These are phyloP conservation scores for Tautogolabrus adspersus DNA, from an alignment of 2,113 vertebrate genomes.

Conservation along the genomic window DNA sequence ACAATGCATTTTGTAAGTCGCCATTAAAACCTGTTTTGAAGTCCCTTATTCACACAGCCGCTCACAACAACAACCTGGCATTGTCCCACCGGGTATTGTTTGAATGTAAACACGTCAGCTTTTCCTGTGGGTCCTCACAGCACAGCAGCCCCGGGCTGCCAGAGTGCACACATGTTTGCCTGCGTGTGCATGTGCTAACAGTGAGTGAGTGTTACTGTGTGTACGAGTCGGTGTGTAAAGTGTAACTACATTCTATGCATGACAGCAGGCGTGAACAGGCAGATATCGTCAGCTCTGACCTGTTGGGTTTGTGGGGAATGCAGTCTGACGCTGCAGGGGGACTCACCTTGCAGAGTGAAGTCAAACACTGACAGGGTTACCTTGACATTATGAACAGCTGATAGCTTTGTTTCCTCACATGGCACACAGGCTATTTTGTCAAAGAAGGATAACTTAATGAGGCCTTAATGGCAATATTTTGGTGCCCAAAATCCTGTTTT, in stretches of 20 bases:
- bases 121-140: constrained; percentile 55
- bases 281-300: constrained; percentile 43
- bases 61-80: constrained; percentile 46
- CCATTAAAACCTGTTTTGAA: constrained; percentile 40
- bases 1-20: neutral
- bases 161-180: neutral
- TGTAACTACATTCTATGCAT: constrained; percentile 48
- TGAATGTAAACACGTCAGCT: constrained; percentile 69
- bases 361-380: neutral
- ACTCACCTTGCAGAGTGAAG: constrained; percentile 25
- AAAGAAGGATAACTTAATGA: neutral
- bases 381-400: neutral
- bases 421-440: neutral
- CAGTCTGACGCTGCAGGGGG: constrained; percentile 20
- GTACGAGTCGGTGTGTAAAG: neutral
- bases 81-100: constrained; percentile 57
- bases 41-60: constrained; percentile 29
- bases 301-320: constrained; percentile 28
- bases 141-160: constrained; percentile 20
- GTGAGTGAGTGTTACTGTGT: constrained; percentile 8
- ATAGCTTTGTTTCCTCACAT: constrained; percentile 7
- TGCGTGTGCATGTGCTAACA: constrained; percentile 10
- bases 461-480: no score
- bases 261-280: constrained; percentile 53
- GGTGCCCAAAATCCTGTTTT: no score